Evolutionary conservation across 2,113 vertebrate genomes (phyloP), one percentile per base, ranked within the genome.

Genomic region (Oreocharis arfaki): DNA sequence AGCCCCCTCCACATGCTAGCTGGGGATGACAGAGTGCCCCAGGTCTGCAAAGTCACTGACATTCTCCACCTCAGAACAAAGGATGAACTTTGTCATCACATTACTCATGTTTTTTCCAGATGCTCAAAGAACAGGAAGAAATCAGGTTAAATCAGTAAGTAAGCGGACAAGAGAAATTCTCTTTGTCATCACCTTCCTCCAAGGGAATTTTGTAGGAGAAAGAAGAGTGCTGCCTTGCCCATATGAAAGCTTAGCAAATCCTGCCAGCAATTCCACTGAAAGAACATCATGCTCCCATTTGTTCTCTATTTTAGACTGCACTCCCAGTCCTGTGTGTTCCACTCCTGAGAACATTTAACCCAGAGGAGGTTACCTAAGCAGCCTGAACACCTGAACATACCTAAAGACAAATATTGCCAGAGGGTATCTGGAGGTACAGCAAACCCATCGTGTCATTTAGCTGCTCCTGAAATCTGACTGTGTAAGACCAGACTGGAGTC

Each of bases 101-200:
- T 67, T 86, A 70, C 44, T 84, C 50, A 42, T 13, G 24, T 2
- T 76, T 83, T 77, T 71, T 10, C 50, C 50, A 81, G 76, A 70
- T 86, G 80, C 73, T 90, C 19, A 1, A 81, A 70, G 42, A 87
- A 59, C 19, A 84, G 60, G 44, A 92, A 80, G 30, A 90, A 93
- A 94, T 96, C 90, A 95, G 81, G 61, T 95, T 87, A 94, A 82
- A 94, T 90, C 47, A 91, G 39, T 74, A 86, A 75, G 30, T 56
- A 86, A 87, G 64, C 4, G 35, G 53, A 95, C 81, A 76, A 89
- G 69, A 87, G n/a, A 18, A 7, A 91, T 85, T 76, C 44, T 82
- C 33, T 92, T 85, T 95, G 93, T 73, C 93, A 82, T 81, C 53
- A 57, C 11, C 8, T 73, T n/a, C 26, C 69, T 87, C 78, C 46